Evolutionary conservation across 2,888 invertebrate genomes (phyloP).

Genomic region (Oxycera nigricornis): DNA sequence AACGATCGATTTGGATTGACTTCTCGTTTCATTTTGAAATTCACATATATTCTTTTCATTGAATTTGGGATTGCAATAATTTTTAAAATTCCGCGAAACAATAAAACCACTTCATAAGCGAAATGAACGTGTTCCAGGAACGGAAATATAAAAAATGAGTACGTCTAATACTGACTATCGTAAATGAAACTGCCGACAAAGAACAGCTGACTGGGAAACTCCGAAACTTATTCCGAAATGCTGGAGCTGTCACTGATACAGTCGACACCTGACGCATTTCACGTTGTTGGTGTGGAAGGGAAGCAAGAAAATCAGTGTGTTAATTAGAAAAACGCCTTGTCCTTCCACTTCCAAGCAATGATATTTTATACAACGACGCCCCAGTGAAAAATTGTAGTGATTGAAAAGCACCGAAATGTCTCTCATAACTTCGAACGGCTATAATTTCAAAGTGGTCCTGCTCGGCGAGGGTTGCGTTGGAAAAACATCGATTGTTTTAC

Average conservation of each 20-base stretch:
- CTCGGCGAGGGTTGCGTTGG: conserved; percentile 98
- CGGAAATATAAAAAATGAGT: no score
- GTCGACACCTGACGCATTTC: neutral
- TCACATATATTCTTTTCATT: no score
- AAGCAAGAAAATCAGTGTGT: neutral
- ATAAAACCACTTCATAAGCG: no score
- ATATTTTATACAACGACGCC: neutral
- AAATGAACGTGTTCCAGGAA: no score
- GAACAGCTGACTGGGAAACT: neutral
- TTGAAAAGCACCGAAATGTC: conserved; percentile 18
- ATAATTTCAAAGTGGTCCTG: conserved; percentile 93
- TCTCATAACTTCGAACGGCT: conserved; percentile 55
- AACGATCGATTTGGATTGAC: no score
- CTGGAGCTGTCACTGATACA: conserved; percentile 1
- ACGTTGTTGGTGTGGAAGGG: neutral
- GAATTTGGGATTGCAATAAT: no score
- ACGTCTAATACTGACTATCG: no score
- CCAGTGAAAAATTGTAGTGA: neutral
- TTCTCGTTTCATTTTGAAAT: no score
- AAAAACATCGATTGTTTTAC: conserved; percentile 92
- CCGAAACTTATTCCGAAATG: neutral
- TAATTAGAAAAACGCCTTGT: neutral
- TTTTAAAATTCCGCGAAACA: no score
- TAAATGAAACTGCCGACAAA: neutral
- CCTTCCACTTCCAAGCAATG: neutral